These are phyloP conservation scores for Platycercus adscitus DNA, from an alignment of 2,113 vertebrate genomes.

Conservation along the genomic window DNA sequence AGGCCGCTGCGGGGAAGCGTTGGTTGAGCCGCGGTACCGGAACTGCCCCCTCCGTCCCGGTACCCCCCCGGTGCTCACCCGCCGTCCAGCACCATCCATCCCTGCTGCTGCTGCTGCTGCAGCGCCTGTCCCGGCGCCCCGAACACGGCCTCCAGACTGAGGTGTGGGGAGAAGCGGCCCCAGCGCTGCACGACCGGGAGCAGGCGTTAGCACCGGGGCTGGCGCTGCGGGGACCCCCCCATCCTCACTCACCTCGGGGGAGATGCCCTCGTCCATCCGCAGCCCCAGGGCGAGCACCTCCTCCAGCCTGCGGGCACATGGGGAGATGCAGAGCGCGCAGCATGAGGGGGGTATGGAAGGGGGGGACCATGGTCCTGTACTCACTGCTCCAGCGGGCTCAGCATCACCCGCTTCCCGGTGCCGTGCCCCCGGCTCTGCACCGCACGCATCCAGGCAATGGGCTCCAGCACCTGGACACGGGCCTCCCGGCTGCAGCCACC, in stretches of 20 bases:
- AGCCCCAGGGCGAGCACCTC: slow-evolving; percentile 91
- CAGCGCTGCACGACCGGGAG: slow-evolving; percentile 79
- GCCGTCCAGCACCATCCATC: slow-evolving; percentile 81
- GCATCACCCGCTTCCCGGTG: slow-evolving; percentile 79
- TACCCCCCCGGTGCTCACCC: slow-evolving; percentile 62
- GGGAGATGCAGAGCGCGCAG: not conserved
- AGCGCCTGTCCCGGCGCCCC: slow-evolving; percentile 61
- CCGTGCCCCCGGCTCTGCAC: slow-evolving; percentile 84
- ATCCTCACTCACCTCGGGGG: slow-evolving; percentile 84
- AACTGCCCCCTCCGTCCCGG: accelerated
- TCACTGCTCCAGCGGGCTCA: slow-evolving; percentile 82
- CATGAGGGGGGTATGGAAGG: accelerated
- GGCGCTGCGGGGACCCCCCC: accelerated
- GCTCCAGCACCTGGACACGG: slow-evolving; percentile 90
- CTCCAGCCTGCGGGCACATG: slow-evolving; percentile 79
- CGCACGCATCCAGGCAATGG: slow-evolving; percentile 87
- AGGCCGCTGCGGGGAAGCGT: slow-evolving; percentile 78
- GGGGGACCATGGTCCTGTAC: slow-evolving; percentile 57
- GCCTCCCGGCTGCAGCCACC: slow-evolving; percentile 80
- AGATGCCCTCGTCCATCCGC: slow-evolving; percentile 83
- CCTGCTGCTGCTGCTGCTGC: slow-evolving; percentile 55
- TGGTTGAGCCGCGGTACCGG: accelerated
- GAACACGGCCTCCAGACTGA: slow-evolving; percentile 76
- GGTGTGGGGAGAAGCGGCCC: slow-evolving; percentile 76
- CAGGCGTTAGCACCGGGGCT: not conserved